Base-by-base conservation (phyloP, 2,888 invertebrate species). In the Rhingia rostrata region DNA sequence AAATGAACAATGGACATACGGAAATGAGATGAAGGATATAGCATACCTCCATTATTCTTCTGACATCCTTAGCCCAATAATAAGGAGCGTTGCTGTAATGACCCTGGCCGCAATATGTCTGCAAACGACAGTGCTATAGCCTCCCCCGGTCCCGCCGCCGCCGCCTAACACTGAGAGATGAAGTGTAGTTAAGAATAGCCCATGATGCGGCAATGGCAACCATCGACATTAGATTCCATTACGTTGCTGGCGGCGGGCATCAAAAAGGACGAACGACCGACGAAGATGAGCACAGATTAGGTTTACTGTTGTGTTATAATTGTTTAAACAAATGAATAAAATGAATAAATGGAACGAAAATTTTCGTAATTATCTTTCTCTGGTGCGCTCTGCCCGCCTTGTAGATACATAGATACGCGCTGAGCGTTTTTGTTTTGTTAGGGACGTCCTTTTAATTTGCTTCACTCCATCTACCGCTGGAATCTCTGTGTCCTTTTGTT, bases 251-350 rank as follows among this genome's bases (percentile, higher is more conserved):
- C 58, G 30, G 47, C 51, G 61, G 61, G 64, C 47, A 64, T 56
- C 63, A 66, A 51, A 58, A 75, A 66, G 58, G 53, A 56, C 72
- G 33, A 79, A 73, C 67, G 67, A 77, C 56, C 82, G 70, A 73
- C 43, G 69, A 69, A 79, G 83, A 84, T 84, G 84, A 67, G 80
- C 80, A 85, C 80, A 85, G 84, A 85, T 85, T 85, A 80, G 74
- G 84, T 85, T 80, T 75, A 85, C 80, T 85, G 80, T 80, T 85
- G 80, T 84, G 79, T 85, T 85, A 85, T 85, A 85, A 85, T 85
- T 85, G 84, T 80, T 85, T 85, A 85, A 85, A 85, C 84, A 85
- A 22, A 85, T 80, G 84, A 85, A 78, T 84, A 84, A 79, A 84
- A 84, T 84, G 83, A 84, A 85, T 85, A 80, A 80, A 84, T 84